These are phyloP conservation scores for Lepidurus packardi DNA, from an alignment of 1,140 invertebrate species.

Conservation along the genomic window DNA sequence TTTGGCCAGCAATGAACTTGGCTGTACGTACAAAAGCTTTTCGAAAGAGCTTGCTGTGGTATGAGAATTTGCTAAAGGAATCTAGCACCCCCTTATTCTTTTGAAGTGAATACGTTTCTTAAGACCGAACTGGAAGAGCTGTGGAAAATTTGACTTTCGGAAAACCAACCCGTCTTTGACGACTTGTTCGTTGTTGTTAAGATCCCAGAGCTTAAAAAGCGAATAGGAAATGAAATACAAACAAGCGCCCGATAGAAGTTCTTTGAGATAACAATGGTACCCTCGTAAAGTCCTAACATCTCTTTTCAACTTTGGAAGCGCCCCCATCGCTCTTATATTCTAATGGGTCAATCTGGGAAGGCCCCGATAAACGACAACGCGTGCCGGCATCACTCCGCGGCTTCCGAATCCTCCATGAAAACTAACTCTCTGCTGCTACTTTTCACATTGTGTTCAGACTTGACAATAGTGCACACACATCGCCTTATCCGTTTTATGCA, in stretches of 20 bases:
- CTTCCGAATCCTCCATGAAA: background rate
- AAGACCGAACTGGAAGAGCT: too few relatives aligned
- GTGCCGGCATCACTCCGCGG: slow-evolving; percentile 7
- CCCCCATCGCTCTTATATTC: background rate
- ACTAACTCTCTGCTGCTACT: background rate
- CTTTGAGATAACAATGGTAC: background rate
- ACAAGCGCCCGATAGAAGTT: background rate
- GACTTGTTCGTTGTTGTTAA: background rate
- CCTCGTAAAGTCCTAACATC: slow-evolving; percentile 9
- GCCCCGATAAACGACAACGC: slow-evolving; percentile 17
- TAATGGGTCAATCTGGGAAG: slow-evolving; percentile 21
- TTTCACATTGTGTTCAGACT: background rate
- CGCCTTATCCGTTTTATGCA: slow-evolving; percentile 2
- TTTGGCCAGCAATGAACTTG: too few relatives aligned
- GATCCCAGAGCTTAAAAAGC: background rate
- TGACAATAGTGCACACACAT: slow-evolving; percentile 8
- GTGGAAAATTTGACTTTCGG: background rate
- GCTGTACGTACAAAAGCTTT: too few relatives aligned
- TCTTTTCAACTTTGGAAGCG: background rate
- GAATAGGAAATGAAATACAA: slow-evolving; percentile 19
- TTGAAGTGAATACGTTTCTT: background rate
- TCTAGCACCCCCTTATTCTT: background rate
- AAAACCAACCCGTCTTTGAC: background rate
- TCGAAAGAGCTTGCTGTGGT: too few relatives aligned
- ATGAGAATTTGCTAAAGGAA: too few relatives aligned